phyloP scores from a whole-genome alignment of 2,113 vertebrate species.

The Malurus elegans region DNA sequence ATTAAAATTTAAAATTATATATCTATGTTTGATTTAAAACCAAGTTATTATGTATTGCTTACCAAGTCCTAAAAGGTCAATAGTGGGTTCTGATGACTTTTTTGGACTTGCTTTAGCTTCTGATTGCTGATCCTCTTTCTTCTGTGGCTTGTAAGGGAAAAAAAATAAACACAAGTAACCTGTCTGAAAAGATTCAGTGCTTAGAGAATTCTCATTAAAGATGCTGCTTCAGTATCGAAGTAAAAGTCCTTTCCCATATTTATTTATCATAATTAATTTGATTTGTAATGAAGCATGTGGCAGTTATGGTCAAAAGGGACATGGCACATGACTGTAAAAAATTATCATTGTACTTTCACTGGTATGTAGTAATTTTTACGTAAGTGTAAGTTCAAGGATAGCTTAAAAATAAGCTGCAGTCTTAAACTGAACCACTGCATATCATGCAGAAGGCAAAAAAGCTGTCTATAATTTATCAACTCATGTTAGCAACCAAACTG shows the following conservation, averaged over 20 bases:
- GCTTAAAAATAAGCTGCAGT: neutral
- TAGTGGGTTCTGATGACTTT: conserved; percentile 81
- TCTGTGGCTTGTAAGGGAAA: conserved; percentile 66
- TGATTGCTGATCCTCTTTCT: conserved; percentile 85
- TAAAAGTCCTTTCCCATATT: neutral
- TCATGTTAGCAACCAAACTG: neutral
- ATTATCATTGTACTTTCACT: neutral
- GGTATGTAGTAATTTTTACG: neutral
- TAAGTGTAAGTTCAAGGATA: neutral
- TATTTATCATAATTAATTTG: neutral
- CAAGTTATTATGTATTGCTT: conserved; percentile 66
- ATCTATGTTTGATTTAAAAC: neutral
- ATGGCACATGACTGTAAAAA: neutral
- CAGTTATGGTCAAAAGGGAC: neutral
- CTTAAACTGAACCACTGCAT: neutral
- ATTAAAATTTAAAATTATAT: neutral
- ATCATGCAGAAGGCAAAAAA: neutral
- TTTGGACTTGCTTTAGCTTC: conserved; percentile 85
- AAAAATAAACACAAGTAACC: neutral
- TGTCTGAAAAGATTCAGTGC: neutral
- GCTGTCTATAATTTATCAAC: neutral
- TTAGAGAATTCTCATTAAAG: neutral
- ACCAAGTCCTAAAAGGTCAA: conserved; percentile 95
- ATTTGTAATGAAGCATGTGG: neutral
- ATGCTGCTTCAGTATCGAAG: neutral